Evolutionary conservation across 2,888 invertebrate species (phyloP), one percentile per base, ranked within the genome.

Genomic region (Suillia variegata): DNA sequence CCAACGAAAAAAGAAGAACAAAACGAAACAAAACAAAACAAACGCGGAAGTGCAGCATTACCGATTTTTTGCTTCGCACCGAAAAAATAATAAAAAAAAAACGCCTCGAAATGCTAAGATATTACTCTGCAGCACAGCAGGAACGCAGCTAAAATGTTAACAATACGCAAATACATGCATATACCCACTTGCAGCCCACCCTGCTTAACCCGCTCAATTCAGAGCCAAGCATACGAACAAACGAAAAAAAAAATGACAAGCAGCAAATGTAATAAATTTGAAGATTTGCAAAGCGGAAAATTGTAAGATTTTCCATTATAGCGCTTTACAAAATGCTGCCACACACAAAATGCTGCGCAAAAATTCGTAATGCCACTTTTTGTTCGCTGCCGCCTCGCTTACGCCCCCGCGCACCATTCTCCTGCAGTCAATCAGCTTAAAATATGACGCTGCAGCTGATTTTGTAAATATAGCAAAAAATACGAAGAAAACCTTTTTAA

Each of bases 281-380:
- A 69, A 70, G 68, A 69, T 70, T 69, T 69, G 63, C 69, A 70
- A 68, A 65, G 69, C 69, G 70, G 69, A 69, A 69, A 69, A 69
- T 69, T 69, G 65, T 65, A 61, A 63, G 59, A 54, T 54, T 57
- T 57, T 33, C 22, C 26, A 38, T 45, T 45, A 45, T 45, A 18
- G 45, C 45, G 45, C 45, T 45, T 18, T 20, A n/a, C n/a, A n/a
- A n/a, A n/a, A n/a, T n/a, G n/a, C n/a, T n/a, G 8, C 17, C 18
- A 45, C 38, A 38, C 38, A 38, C n/a, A 45, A 38, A 13, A 31
- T 12, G 6, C 31, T 12, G 31, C 12, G 38, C 6, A 38, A n/a
- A 38, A 26, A 26, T 6, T 26, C 5, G 26, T 6, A 26, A 26
- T 6, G 26, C 5, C 5, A 26, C 5, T 26, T n/a, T 38, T 38